Percentiles rank a stretch among this genome's conserved stretches.
phyloP scores from a whole-genome alignment of 1,140 invertebrate genomes.

The Scaptomyza hsui region DNA sequence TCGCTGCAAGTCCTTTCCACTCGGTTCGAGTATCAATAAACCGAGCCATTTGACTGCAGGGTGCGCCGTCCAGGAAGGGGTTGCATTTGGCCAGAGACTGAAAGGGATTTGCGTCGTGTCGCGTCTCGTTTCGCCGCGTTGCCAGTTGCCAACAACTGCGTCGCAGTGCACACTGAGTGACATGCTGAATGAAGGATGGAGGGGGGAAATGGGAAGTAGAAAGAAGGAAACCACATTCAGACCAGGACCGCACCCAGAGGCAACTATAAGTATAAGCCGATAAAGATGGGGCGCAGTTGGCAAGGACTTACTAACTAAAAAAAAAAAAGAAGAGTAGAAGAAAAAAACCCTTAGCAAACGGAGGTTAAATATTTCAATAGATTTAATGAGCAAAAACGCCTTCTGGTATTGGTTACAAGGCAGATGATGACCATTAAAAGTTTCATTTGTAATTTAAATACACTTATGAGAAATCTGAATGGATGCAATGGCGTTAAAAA shows the following conservation, averaged over 20 bases:
- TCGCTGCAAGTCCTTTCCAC: constrained; percentile 14
- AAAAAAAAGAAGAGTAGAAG: neutral
- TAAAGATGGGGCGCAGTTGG: constrained; percentile 9
- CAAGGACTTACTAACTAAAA: neutral
- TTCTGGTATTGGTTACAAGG: neutral
- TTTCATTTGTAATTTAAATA: no score
- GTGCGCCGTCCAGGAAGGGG: constrained; percentile 24
- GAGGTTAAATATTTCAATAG: constrained; percentile 18
- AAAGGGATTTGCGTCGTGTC: constrained; percentile 57
- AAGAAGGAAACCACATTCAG: constrained; percentile 11
- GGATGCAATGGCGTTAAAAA: no score
- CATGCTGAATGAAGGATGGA: constrained; percentile 13
- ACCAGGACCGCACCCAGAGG: constrained; percentile 34
- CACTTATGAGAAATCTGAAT: no score
- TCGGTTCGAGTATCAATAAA: constrained; percentile 1
- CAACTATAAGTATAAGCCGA: constrained; percentile 20
- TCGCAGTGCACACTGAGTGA: constrained; percentile 50
- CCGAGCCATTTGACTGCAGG: constrained; percentile 22
- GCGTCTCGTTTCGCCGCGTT: neutral
- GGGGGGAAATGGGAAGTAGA: constrained; percentile 1
- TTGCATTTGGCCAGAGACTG: constrained; percentile 23
- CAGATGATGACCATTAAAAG: no score
- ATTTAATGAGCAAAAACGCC: constrained; percentile 9
- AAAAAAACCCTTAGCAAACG: constrained; percentile 1
- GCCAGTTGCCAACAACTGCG: constrained; percentile 50